Base-by-base conservation (phyloP, 2,797 vertebrate genomes). In the Acanthopagrus latus region DNA sequence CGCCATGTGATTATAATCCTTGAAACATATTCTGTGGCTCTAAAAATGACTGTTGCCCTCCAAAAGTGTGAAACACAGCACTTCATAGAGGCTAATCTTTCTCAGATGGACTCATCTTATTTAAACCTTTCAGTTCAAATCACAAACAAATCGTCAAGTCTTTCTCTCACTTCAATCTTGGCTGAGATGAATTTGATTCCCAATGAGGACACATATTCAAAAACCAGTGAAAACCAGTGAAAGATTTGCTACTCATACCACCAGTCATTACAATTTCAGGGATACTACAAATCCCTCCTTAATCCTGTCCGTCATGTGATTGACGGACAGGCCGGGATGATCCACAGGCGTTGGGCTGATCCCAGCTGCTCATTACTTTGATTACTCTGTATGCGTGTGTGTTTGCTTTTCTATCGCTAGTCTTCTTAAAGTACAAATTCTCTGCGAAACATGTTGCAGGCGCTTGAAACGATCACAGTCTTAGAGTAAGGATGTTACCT, bases 221-320 rank as follows among this genome's bases (percentile, higher is more conserved):
- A 71, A 58, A 21, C 4, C 44, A 38, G 47, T 9, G 5, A 14
- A 74, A 74, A 75, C 50, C 38, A n/a, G 65, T 52, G n/a, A 78
- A 88, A 82, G 65, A 87, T 75, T 76, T 62, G 44, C 58, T 85
- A 74, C 79, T 87, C 66, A 85, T 81, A 74, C 71, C 50, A 75
- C 25, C 58, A 88, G 72, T 78, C 69, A 48, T 51, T 84, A 58
- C 54, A 51, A 84, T 60, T 86, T 86, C 68, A 85, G 82, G 52
- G 67, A 78, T 78, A 70, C 80, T 38, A 74, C 80, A 90, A 88
- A 90, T 91, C 83, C 83, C 78, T 60, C 10, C 27, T 71, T 89
- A 89, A 89, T 91, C 88, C 81, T 62, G 64, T 88, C 85, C 86
- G 73, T 89, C 84, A 80, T 86, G 82, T 75, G 76, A 87, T 64